Conservation (phyloP, 2,888 invertebrate species). For the Chrysina gloriosa region DNA sequence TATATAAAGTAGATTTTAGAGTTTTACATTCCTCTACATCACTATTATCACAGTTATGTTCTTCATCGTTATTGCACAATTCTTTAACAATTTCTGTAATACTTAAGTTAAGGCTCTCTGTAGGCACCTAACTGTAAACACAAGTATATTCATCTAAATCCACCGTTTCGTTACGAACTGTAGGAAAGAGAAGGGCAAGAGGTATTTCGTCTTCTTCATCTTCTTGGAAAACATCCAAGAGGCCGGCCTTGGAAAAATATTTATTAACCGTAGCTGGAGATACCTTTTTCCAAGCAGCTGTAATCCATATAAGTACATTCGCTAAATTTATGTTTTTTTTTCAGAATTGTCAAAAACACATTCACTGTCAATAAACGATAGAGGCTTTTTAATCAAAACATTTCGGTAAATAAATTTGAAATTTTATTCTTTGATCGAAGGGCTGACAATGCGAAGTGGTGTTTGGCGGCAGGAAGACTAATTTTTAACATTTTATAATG, state of each 20-base stretch:
- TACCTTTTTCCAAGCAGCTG: too few relatives aligned
- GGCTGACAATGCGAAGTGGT: too few relatives aligned
- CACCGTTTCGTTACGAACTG: constrained; percentile 2
- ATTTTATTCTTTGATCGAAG: too few relatives aligned
- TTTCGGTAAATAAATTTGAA: too few relatives aligned
- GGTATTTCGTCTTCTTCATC: constrained; percentile 8
- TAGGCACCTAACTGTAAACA: not conserved
- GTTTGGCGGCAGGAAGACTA: too few relatives aligned
- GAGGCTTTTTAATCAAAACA: too few relatives aligned
- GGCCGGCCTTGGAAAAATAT: constrained; percentile 18
- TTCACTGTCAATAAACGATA: too few relatives aligned
- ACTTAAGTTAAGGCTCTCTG: constrained; percentile 11
- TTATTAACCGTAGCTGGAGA: constrained; percentile 7
- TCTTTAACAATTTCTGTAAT: not conserved
- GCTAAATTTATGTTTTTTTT: constrained; percentile 9
- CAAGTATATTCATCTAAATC: not conserved
- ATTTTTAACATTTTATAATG: too few relatives aligned
- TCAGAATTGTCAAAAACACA: too few relatives aligned
- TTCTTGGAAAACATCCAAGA: constrained; percentile 5
- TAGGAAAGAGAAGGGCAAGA: constrained; percentile 2
- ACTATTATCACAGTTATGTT: constrained; percentile 4
- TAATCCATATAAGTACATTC: too few relatives aligned
- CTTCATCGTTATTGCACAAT: constrained; percentile 12
- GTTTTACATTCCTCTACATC: not conserved
- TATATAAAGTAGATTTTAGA: not conserved